Evolutionary conservation across 2,888 invertebrate species (phyloP).

Genomic region (Chloroclysta siterata): DNA sequence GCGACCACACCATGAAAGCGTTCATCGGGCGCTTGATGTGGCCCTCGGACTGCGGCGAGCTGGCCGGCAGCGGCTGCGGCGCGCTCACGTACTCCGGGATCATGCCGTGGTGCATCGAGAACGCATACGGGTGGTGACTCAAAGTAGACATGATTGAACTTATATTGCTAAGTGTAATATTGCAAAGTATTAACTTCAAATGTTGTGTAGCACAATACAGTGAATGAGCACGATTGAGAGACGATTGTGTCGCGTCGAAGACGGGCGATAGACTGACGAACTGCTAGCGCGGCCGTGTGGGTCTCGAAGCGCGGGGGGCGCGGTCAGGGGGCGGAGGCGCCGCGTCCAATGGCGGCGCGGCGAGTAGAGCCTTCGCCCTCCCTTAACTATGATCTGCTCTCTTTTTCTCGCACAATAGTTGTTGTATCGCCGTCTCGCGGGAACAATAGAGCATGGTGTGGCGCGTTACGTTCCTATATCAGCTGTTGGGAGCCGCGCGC

Average conservation of each 20-base stretch:
- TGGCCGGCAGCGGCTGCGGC: conserved; percentile 76
- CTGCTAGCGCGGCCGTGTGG: conserved; percentile 59
- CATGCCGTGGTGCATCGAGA: conserved; percentile 81
- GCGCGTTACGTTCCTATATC: conserved; percentile 65
- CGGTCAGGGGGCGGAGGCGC: conserved; percentile 66
- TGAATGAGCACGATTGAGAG: conserved; percentile 68
- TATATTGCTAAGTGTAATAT: conserved; percentile 51
- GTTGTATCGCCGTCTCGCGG: conserved; percentile 54
- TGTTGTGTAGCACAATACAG: conserved; percentile 73
- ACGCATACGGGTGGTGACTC: conserved; percentile 83
- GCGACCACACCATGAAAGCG: conserved; percentile 99
- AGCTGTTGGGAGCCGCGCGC: conserved; percentile 74
- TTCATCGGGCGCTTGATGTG: conserved; percentile 99
- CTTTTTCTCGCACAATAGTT: conserved; percentile 51
- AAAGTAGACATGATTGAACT: conserved; percentile 75
- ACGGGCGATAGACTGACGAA: conserved; percentile 78
- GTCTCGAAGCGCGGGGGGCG: conserved; percentile 68
- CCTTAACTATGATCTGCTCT: conserved; percentile 55
- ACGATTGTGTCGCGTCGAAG: conserved; percentile 78
- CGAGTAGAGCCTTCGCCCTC: conserved; percentile 73
- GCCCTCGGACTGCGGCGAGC: conserved; percentile 85
- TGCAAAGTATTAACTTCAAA: conserved; percentile 69
- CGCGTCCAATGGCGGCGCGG: conserved; percentile 63
- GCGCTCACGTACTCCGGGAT: conserved; percentile 74
- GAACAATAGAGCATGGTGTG: conserved; percentile 60